Evolutionary conservation across 2,113 vertebrate genomes (phyloP).

Genomic region (Poecilia latipinna): DNA sequence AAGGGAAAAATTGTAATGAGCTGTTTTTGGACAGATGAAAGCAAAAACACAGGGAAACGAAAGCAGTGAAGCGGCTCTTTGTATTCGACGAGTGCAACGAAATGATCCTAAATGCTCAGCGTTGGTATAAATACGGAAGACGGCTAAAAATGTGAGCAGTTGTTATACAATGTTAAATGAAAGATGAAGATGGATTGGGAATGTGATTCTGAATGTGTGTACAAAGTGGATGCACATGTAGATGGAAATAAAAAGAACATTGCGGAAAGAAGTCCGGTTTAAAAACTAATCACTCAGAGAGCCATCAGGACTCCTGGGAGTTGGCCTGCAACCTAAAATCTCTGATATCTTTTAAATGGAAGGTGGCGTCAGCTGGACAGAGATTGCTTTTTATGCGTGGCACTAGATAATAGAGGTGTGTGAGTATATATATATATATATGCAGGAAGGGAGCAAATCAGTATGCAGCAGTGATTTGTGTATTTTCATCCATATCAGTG

Average conservation of each 20-base stretch:
- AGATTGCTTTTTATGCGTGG: slow-evolving; percentile 62
- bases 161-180: slow-evolving; percentile 67
- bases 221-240: slow-evolving; percentile 33
- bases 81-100: slow-evolving; percentile 36
- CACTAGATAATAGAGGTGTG: slow-evolving; percentile 63
- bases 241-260: slow-evolving; percentile 39
- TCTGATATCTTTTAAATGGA: slow-evolving; percentile 47
- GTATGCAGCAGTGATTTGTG: slow-evolving; percentile 70
- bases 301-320: slow-evolving; percentile 47
- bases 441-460: slow-evolving; percentile 49
- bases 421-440: neutral
- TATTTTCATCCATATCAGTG: slow-evolving; percentile 69
- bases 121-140: slow-evolving; percentile 32
- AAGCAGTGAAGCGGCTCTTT: slow-evolving; percentile 59
- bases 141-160: slow-evolving; percentile 58
- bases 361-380: slow-evolving; percentile 45
- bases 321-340: slow-evolving; percentile 45
- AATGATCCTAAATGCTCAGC: slow-evolving; percentile 49
- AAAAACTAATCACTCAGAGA: slow-evolving; percentile 54
- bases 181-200: slow-evolving; percentile 35
- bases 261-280: slow-evolving; percentile 23
- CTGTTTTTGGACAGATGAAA: slow-evolving; percentile 18
- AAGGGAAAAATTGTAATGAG: slow-evolving; percentile 23
- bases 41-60: slow-evolving; percentile 30
- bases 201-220: slow-evolving; percentile 52